Percentiles rank a stretch among this genome's conserved stretches.
These are phyloP conservation scores for Syngnathus floridae DNA, from an alignment of 2,113 vertebrate genomes.

Conservation along the genomic window DNA sequence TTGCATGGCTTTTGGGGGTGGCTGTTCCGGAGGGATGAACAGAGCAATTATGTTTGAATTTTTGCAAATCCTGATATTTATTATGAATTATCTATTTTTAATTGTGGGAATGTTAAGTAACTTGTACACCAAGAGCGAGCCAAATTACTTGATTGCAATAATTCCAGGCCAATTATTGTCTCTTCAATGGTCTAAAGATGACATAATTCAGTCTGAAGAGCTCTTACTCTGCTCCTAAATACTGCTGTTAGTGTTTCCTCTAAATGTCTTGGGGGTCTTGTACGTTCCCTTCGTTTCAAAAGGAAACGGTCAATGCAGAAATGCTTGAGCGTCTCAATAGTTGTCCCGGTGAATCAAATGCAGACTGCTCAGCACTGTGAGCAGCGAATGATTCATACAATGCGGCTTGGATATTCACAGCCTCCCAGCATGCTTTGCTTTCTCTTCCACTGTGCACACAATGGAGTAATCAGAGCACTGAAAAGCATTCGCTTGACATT, in stretches of 20 bases:
- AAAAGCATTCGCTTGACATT: neutral
- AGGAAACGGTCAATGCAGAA: conserved; percentile 20
- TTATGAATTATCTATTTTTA: neutral
- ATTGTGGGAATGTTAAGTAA: conserved; percentile 8
- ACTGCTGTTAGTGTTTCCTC: conserved; percentile 8
- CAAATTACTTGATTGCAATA: conserved; percentile 13
- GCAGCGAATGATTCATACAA: conserved; percentile 20
- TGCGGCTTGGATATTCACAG: conserved; percentile 2
- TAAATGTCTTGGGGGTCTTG: conserved; percentile 19
- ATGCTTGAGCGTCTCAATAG: conserved; percentile 40
- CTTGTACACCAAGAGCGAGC: conserved; percentile 15
- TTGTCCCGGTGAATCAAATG: conserved; percentile 30
- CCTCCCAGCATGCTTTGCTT: conserved; percentile 7
- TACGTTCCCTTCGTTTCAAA: conserved; percentile 19
- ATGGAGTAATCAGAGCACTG: conserved; percentile 17
- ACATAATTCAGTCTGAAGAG: conserved; percentile 9
- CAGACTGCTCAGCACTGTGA: conserved; percentile 10
- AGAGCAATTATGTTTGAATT: neutral
- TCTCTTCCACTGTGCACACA: neutral
- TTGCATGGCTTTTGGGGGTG: neutral
- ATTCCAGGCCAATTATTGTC: conserved; percentile 16
- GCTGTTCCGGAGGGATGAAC: neutral
- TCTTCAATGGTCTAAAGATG: conserved; percentile 10
- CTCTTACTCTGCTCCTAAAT: conserved; percentile 16
- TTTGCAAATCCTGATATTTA: neutral